phyloP scores from a whole-genome alignment of 2,888 invertebrate genomes.

The Pollenia angustigena region DNA sequence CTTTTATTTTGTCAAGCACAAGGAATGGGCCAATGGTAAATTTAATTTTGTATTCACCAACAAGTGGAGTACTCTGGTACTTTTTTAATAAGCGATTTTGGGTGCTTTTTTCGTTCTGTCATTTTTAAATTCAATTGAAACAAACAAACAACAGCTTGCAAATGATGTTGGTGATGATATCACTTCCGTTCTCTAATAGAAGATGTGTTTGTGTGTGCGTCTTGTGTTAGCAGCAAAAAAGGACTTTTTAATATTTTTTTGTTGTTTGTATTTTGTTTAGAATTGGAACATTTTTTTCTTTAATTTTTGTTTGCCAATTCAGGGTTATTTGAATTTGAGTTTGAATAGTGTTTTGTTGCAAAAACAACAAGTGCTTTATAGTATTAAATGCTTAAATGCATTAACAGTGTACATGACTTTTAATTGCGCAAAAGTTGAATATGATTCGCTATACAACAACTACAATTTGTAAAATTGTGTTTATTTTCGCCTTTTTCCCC shows the following conservation, averaged over 20 bases:
- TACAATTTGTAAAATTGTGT: constrained; percentile 53
- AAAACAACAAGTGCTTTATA: constrained; percentile 66
- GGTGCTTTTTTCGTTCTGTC: background rate
- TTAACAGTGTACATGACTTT: constrained; percentile 23
- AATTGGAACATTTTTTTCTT: constrained; percentile 39
- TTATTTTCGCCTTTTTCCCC: background rate
- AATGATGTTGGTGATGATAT: constrained; percentile 62
- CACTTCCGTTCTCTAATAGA: constrained; percentile 41
- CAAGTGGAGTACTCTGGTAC: constrained; percentile 12
- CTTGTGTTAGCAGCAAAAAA: background rate
- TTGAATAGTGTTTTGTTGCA: background rate
- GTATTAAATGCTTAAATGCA: constrained; percentile 52
- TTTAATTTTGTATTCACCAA: constrained; percentile 17
- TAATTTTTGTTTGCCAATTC: constrained; percentile 15
- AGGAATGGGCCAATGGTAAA: constrained; percentile 43
- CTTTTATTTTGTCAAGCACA: constrained; percentile 20
- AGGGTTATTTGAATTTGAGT: too few species aligned
- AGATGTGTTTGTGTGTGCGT: constrained; percentile 22
- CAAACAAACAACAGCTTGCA: too few species aligned
- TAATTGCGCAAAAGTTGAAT: constrained; percentile 29
- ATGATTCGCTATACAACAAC: too few species aligned
- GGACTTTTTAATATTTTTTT: constrained; percentile 15
- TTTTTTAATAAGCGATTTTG: constrained; percentile 28
- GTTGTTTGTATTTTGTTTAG: constrained; percentile 62
- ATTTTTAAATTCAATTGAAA: constrained; percentile 42